Conservation (phyloP, 1,140 invertebrate genomes). For the Rhagoletis zephyria region DNA sequence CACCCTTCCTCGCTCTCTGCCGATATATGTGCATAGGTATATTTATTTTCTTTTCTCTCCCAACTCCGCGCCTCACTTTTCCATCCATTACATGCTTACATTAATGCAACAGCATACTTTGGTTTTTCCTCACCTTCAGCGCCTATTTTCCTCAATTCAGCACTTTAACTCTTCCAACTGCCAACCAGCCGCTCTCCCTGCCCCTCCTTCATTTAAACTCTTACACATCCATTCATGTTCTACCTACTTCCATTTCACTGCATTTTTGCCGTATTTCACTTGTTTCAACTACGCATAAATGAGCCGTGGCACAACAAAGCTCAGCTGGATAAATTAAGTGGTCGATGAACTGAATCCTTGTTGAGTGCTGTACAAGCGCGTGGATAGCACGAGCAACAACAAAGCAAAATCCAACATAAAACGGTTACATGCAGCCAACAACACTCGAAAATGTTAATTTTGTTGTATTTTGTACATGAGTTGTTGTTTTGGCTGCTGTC, state of each 20-base stretch:
- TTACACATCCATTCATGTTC: not conserved
- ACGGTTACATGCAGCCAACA: no score
- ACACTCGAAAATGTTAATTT: not conserved
- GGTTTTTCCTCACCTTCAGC: no score
- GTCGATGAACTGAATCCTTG: slow-evolving; percentile 73
- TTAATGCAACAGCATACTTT: no score
- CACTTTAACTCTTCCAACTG: no score
- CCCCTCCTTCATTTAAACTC: not conserved
- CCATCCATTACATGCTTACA: no score
- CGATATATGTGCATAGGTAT: no score
- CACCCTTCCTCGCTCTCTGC: no score
- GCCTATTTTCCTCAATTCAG: no score
- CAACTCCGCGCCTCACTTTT: no score
- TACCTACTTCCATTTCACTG: not conserved
- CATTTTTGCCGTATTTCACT: slow-evolving; percentile 19
- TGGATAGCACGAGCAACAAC: not conserved
- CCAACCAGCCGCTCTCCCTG: not conserved
- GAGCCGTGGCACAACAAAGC: slow-evolving; percentile 67
- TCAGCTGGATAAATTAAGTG: slow-evolving; percentile 73
- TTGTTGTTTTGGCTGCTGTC: slow-evolving; percentile 2
- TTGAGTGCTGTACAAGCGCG: slow-evolving; percentile 59
- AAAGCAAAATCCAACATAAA: no score
- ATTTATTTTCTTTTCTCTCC: no score
- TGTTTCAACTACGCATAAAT: slow-evolving; percentile 60
- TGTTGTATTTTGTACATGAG: not conserved